Base-by-base conservation (phyloP, 2,888 invertebrate genomes). In the Athalia rosae region DNA sequence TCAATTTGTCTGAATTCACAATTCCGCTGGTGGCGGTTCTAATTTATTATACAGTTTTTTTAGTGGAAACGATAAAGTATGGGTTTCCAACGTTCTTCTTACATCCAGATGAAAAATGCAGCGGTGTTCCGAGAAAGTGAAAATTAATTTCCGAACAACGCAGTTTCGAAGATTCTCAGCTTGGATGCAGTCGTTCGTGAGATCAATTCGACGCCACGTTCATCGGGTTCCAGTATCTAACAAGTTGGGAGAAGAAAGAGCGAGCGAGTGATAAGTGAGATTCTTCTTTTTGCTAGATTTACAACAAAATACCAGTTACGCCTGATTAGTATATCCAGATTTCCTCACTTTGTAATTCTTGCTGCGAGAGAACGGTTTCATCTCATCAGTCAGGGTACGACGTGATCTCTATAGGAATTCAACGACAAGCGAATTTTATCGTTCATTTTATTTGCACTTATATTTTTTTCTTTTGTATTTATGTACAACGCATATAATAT, bases 291-390 rank as follows among this genome's bases (percentile, higher is more conserved):
- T 71, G 13, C 58, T 13, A 3, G 41, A 71, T 58, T 58, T 15
- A 5, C 45, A 58, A 58, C 45, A 71, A 58, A 28, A 58, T 71
- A 58, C 56, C 28, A 28, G 58, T 58, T 43, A 71, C 28, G 71
- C 58, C 58, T 45, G 58, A 43, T 71, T 71, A 50, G 13, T 43
- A 43, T 71, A 71, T 71, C 56, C 28, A n/a, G 61, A 48, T 74
- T 62, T 61, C n/a, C 13, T 41, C 9, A 61, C 59, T 28, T 74
- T 74, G 15, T 48, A 74, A 59, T 74, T 61, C 43, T 41, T 28
- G 28, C 28, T 59, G 15, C 48, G 74, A 7, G 47, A 7, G 47
- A 74, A 74, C 62, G 47, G 61, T 74, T 74, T 74, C 74, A 61
- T 28, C 43, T 61, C 61, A 48, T 13, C 48, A 13, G 50, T 3